These are phyloP conservation scores for Lottia gigantea DNA, from an alignment of 2,888 invertebrate species.

Conservation along the genomic window DNA sequence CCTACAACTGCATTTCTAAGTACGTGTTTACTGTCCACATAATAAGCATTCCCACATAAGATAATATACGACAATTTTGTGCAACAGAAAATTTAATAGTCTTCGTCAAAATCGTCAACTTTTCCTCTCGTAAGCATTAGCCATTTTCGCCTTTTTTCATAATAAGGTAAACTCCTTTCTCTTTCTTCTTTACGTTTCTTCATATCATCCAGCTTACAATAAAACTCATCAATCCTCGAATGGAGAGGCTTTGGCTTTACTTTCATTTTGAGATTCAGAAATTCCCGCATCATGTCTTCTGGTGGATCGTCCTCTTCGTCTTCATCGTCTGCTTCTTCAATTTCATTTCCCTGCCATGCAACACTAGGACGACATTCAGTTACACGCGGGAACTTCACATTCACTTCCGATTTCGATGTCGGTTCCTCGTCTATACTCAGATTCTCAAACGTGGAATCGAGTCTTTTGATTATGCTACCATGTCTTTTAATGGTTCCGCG, in stretches of 20 bases:
- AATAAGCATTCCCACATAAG: too few species aligned
- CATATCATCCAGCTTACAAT: slow-evolving; percentile 1
- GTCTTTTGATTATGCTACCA: too few species aligned
- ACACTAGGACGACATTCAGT: neutral
- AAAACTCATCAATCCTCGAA: neutral
- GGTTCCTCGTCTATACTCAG: neutral
- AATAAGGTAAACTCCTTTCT: neutral
- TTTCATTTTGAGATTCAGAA: neutral
- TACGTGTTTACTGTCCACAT: too few species aligned
- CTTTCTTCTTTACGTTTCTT: neutral
- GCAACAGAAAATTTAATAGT: too few species aligned
- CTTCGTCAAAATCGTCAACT: neutral
- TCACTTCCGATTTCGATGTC: neutral
- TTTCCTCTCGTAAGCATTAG: neutral
- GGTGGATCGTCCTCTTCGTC: neutral
- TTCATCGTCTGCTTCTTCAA: too few species aligned
- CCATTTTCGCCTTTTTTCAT: slow-evolving; percentile 1
- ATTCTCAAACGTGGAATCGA: too few species aligned
- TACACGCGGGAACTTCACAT: neutral
- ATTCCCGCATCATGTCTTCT: neutral
- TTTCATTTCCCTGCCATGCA: neutral
- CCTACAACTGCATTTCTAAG: too few species aligned
- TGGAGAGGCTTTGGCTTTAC: neutral
- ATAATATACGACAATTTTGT: too few species aligned
- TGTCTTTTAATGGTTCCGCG: neutral